Conservation (phyloP, 1,140 invertebrate genomes). For the Agrypnia vestita region DNA sequence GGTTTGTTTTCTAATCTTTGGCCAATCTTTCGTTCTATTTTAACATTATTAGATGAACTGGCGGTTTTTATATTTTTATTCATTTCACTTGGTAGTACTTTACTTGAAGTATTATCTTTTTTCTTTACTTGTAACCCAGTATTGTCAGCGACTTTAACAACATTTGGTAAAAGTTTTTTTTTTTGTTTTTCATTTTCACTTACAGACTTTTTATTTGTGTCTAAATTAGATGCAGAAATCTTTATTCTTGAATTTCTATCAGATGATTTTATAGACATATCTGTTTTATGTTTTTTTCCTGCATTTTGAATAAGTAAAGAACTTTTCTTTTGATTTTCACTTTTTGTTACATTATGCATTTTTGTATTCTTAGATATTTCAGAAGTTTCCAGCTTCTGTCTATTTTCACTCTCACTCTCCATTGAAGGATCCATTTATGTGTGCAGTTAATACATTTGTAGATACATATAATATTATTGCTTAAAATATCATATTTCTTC, state of each 20-base stretch:
- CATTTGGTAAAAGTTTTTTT: neutral
- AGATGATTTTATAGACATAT: slow-evolving; percentile 3
- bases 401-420: slow-evolving; percentile 4
- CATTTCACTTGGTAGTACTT: neutral
- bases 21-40: neutral
- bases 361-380: neutral
- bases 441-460: neutral
- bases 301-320: neutral
- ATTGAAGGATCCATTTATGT: slow-evolving; percentile 16
- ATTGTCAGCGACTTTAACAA: neutral
- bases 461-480: neutral
- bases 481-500: neutral
- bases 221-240: neutral
- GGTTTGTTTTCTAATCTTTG: slow-evolving; percentile 1
- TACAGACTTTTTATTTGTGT: neutral
- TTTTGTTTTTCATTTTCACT: neutral
- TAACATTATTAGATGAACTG: neutral
- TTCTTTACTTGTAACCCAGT: neutral
- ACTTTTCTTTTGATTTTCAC: slow-evolving; percentile 24
- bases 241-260: neutral
- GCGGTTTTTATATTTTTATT: neutral
- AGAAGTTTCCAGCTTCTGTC: neutral
- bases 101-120: neutral
- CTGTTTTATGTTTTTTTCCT: neutral
- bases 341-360: neutral